Percentiles rank a stretch among this genome's conserved stretches.
Conservation (phyloP, 2,888 invertebrate species). For the Dasypogon diadema region DNA sequence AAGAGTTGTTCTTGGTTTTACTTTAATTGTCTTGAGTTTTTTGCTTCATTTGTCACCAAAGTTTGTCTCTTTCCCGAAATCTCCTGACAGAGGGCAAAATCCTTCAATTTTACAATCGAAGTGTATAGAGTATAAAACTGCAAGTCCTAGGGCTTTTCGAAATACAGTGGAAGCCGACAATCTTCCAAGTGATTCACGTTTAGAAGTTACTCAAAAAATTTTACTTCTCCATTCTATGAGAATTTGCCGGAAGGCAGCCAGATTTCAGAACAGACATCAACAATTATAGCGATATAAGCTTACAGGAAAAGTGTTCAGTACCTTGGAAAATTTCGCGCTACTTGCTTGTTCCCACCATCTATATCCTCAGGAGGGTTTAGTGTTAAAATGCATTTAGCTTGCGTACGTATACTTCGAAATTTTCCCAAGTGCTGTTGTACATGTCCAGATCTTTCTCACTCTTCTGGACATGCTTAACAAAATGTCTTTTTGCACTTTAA, state of each 20-base stretch:
- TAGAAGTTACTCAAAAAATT: neutral
- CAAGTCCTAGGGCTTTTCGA: neutral
- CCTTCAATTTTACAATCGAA: neutral
- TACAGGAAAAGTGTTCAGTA: conserved; percentile 1
- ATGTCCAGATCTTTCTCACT: neutral
- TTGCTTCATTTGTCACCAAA: conserved; percentile 49
- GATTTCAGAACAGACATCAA: conserved; percentile 43
- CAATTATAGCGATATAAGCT: conserved; percentile 32
- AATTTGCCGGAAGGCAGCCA: conserved; percentile 28
- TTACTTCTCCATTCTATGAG: conserved; percentile 5
- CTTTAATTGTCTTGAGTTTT: conserved; percentile 35
- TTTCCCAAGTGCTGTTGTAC: conserved; percentile 1
- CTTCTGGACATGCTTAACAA: neutral
- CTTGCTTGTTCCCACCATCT: neutral
- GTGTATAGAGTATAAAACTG: conserved; percentile 8
- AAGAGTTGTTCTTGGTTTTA: conserved; percentile 40
- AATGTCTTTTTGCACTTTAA: conserved; percentile 4
- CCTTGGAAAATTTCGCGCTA: neutral
- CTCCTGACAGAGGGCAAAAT: neutral
- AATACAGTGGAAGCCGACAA: conserved; percentile 9
- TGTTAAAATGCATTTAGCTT: conserved; percentile 23
- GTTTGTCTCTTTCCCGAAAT: conserved; percentile 24
- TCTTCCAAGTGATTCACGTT: neutral
- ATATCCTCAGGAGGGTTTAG: neutral
- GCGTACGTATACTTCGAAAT: neutral